Evolutionary conservation across 2,797 vertebrate genomes (phyloP).

Genomic region (Manis javanica): DNA sequence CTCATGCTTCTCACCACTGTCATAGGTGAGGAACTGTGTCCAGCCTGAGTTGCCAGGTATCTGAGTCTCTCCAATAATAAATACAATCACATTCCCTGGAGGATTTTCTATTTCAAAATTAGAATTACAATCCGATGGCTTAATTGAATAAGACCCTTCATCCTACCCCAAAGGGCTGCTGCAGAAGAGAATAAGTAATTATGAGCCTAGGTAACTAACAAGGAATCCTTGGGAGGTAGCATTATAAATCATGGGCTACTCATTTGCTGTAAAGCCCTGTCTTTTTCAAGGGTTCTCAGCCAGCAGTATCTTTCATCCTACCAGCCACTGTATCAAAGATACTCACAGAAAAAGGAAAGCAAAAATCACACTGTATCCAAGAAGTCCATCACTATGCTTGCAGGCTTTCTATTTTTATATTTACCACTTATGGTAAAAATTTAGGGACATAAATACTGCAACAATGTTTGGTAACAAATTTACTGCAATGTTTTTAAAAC

Average conservation of each 20-base stretch:
- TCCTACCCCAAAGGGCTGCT: conserved; percentile 77
- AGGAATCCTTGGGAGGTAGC: conserved; percentile 42
- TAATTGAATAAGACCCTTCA: conserved; percentile 86
- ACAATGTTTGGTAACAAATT: conserved; percentile 36
- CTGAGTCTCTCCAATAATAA: conserved; percentile 79
- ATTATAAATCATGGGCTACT: conserved; percentile 53
- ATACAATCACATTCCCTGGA: conserved; percentile 82
- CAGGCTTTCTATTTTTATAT: conserved; percentile 47
- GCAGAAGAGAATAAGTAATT: conserved; percentile 81
- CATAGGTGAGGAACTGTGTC: neutral
- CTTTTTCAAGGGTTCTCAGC: conserved; percentile 53
- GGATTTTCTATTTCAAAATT: conserved; percentile 85
- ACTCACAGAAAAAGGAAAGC: neutral
- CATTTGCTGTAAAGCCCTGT: conserved; percentile 44
- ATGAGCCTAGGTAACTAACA: conserved; percentile 76
- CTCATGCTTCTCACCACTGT: neutral
- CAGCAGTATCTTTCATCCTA: neutral
- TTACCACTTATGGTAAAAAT: conserved; percentile 50
- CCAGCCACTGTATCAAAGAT: conserved; percentile 28
- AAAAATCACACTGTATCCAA: conserved; percentile 3
- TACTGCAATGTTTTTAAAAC: conserved; percentile 37
- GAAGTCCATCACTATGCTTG: neutral
- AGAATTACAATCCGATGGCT: conserved; percentile 86
- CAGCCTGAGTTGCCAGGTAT: neutral
- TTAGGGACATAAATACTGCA: conserved; percentile 25